phyloP scores from a whole-genome alignment of 2,888 invertebrate genomes.

The Calliphora vomitoria region DNA sequence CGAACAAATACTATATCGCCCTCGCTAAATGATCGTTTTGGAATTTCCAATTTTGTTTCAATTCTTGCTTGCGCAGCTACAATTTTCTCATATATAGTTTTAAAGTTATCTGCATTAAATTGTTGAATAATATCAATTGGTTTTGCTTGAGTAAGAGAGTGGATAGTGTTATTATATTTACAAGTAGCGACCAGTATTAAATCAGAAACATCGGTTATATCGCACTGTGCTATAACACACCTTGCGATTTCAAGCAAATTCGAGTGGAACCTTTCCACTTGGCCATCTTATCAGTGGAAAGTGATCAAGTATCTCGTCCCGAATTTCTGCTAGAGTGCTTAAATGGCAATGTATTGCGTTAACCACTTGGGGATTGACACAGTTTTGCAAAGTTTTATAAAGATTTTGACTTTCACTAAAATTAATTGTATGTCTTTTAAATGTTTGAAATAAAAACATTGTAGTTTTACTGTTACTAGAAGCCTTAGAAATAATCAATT shows the following conservation, averaged over 20 bases:
- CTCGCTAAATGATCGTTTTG: neutral
- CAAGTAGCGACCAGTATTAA: conserved; percentile 16
- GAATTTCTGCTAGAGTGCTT: conserved; percentile 12
- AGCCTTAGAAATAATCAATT: conserved; percentile 3
- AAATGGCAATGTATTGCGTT: conserved; percentile 1
- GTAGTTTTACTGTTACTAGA: neutral
- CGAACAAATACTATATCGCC: conserved; percentile 25
- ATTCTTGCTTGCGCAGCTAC: neutral
- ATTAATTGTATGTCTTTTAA: conserved; percentile 11
- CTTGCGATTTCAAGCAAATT: conserved; percentile 34
- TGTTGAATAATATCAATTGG: no score
- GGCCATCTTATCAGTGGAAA: conserved; percentile 4
- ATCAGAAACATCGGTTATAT: conserved; percentile 4
- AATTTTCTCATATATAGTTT: conserved; percentile 8
- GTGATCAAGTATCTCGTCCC: neutral
- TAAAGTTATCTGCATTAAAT: neutral
- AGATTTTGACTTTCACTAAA: neutral
- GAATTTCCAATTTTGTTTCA: neutral
- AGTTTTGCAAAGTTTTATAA: conserved; percentile 9
- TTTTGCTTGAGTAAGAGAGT: no score
- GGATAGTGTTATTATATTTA: conserved; percentile 13
- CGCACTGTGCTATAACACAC: neutral
- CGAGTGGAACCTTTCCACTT: conserved; percentile 40
- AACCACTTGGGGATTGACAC: conserved; percentile 3
- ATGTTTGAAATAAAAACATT: conserved; percentile 8